phyloP scores from a whole-genome alignment of 1,140 invertebrate genomes.

The Formica selysi region DNA sequence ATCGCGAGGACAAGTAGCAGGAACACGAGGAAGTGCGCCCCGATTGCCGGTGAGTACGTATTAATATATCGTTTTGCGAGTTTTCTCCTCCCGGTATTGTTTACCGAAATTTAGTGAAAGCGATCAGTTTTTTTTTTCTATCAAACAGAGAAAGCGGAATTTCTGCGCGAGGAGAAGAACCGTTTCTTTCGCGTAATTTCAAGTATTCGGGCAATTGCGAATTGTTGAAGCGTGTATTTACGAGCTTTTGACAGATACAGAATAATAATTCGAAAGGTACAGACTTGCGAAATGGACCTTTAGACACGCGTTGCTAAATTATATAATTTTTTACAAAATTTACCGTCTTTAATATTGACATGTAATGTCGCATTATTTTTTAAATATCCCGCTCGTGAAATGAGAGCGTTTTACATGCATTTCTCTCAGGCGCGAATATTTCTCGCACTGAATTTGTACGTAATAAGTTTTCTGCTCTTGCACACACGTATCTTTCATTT shows the following conservation, averaged over 20 bases:
- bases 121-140: not conserved
- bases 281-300: not conserved
- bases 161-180: not conserved
- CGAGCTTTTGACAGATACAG: not conserved
- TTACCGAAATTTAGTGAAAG: not conserved
- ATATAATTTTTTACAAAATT: not conserved
- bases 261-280: not conserved
- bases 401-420: not conserved
- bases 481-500: not conserved
- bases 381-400: not conserved
- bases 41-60: slow-evolving; percentile 43
- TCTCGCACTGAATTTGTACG: no score
- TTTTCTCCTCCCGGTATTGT: not conserved
- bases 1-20: not conserved
- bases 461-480: not conserved
- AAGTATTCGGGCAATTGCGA: not conserved
- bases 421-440: not conserved
- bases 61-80: not conserved
- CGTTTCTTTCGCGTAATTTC: not conserved
- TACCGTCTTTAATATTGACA: not conserved
- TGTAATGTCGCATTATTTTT: not conserved
- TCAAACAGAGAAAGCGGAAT: not conserved
- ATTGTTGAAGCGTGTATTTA: not conserved
- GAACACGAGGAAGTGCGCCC: not conserved
- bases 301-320: not conserved